Evolutionary conservation across 2,888 invertebrate species (phyloP), one percentile per base, ranked within the genome.

Genomic region (Hydroisotoma schaefferi): DNA sequence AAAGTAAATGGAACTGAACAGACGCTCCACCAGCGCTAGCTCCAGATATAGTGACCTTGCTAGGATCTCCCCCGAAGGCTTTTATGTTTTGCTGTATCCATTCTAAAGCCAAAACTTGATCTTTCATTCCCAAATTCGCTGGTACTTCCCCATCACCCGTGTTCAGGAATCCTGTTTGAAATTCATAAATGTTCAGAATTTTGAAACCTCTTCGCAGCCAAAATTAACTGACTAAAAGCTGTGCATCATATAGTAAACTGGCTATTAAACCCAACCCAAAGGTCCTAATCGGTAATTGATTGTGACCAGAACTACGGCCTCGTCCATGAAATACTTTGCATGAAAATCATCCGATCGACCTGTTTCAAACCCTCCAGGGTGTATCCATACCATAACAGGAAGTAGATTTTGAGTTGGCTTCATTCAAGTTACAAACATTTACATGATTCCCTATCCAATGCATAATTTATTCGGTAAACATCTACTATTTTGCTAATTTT

Each of bases 311-410:
- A 63, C 48, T 2, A 59, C 53, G 44, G 46, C 46, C 25, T 63
- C 63, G 29, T 63, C 63, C 40, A 49, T 59, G 28, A 59, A 57
- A 49, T 58, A 63, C 28, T 59, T 59, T 43, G 59, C 51, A 8
- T 59, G 56, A 33, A 43, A 59, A 20, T 38, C 55, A 29, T 62
- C 43, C 10, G 59, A 51, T 18, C 55, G 44, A 6, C 59, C 46
- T 23, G 5, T 27, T 18, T 10, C 18, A 43, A 44, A 63, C 1
- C 48, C 53, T 15, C 63, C 63, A 2, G 52, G 54, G 33, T 63
- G 56, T 12, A 63, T 47, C 46, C 43, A 63, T 8, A 63, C 37
- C 26, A 63, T 10, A 4, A 59, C 57, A 1, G 59, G 56, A 4
- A 58, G 33, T 2, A 6, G n/a, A n/a, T 33, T 33, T 33, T 33